Conservation (phyloP, 2,888 invertebrate genomes). For the Mesodorylaimus sp. region DNA sequence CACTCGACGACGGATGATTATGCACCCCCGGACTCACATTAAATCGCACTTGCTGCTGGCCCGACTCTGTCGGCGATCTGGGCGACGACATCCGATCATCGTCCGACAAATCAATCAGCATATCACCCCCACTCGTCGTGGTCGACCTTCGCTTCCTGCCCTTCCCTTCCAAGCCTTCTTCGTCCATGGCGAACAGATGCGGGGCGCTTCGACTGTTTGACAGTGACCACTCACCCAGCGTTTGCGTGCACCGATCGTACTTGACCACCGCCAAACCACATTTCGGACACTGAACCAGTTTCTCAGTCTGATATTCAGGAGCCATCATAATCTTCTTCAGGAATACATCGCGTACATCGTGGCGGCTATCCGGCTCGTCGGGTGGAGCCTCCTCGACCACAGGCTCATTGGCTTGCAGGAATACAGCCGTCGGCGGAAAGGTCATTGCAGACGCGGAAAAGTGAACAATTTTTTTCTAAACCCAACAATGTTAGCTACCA, state of each 20-base stretch:
- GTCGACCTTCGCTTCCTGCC: not conserved
- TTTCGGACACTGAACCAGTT: not conserved
- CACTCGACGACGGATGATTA: not conserved
- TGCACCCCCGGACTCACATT: not conserved
- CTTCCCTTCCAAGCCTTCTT: not conserved
- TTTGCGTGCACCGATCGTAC: not conserved
- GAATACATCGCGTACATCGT: not conserved
- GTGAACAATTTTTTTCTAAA: not conserved
- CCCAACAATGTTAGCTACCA: too few relatives aligned
- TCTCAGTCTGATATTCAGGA: not conserved
- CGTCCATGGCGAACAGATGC: not conserved
- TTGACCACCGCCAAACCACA: not conserved
- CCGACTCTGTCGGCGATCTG: not conserved
- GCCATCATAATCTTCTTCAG: not conserved
- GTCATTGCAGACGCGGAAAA: not conserved
- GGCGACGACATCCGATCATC: not conserved
- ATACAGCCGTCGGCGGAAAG: constrained; percentile 7
- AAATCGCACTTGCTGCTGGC: not conserved
- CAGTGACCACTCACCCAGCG: not conserved
- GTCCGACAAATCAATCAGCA: not conserved
- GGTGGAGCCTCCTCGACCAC: not conserved
- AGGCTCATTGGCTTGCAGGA: not conserved
- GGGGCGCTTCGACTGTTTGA: not conserved
- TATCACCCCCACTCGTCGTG: not conserved
- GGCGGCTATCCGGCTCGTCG: not conserved